Evolutionary conservation across 2,797 vertebrate species (phyloP), one percentile per base, ranked within the genome.

Genomic region (Aphelocoma californica): DNA sequence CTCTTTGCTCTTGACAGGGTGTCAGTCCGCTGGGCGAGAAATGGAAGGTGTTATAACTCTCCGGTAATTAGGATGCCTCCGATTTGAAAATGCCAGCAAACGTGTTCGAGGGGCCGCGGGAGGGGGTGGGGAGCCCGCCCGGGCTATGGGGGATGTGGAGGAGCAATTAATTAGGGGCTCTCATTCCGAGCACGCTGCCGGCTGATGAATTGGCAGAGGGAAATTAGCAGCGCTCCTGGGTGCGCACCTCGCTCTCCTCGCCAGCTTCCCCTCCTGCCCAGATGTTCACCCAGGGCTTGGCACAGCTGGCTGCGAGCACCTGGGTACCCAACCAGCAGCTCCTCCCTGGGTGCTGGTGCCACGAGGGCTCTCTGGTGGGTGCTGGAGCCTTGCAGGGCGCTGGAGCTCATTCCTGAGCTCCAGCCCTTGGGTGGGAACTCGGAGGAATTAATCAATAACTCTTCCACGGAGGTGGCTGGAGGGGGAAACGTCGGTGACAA

Each of bases 31-130:
- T 97, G 97, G 98, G 98, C 97, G 97, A 97, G 98, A 98, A 98
- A 98, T 98, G 98, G 98, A 98, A 98, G 98, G 98, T 99, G 98
- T 98, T 98, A 98, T 98, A 98, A 98, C 98, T 98, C 98, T 98
- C 98, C 97, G 95, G 98, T 99, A 98, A 99, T 99, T 99, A 99
- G 98, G 98, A 98, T 97, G 98, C 98, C 98, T 97, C 97, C 98
- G 98, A 98, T 98, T 98, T 98, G 98, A 98, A 99, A 98, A 99
- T 98, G 98, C 98, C 98, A 98, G 98, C 98, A 97, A 98, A 97
- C 92, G 98, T 98, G 98, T 98, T 92, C 5, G 98, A 92, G 91
- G 65, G 94, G 93, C 90, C 32, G 47, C 21, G 21, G 23, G 64
- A 58, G 95, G 96, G 95, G 94, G 94, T 10, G 53, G 95, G 83